Evolutionary conservation across 2,113 vertebrate species (phyloP), one percentile per base, ranked within the genome.

Genomic region (Craseonycteris thonglongyai): DNA sequence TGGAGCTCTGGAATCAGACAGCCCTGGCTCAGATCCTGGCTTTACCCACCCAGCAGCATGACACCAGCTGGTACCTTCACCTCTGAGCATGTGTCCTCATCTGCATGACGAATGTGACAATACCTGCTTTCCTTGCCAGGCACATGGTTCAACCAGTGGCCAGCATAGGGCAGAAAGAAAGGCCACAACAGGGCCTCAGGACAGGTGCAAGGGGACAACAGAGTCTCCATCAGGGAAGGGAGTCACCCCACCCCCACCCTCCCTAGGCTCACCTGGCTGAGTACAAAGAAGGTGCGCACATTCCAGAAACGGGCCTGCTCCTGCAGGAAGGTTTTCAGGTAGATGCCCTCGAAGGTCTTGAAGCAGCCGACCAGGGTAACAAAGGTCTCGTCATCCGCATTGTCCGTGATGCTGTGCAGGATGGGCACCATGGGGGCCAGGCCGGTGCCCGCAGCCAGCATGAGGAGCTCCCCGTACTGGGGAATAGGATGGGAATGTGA

Each of bases 361-460:
- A 98, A 99, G 97, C 98, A 99, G 96, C 98, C 45, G 2, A 99
- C 98, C 78, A 99, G 96, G 35, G 98, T 99, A 68, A 99, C 96
- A 69, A 98, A 99, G 42, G 98, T 99, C 97, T 99, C 98, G 3
- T 99, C 98, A 3, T 98, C 98, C 45, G 98, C 98, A 9, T 98
- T 97, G 72, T 97, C 98, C 12, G 98, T 98, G 97, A 99, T 98
- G 92, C 97, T 98, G 58, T 95, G 98, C 3, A 99, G 97, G 83
- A 99, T 97, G 71, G 98, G 97, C 89, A 99, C 97, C 98, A 99
- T 98, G 12, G 98, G 98, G 45, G 98, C 98, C 7, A 99, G 97
- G 83, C 98, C 98, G 0, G 98, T 99, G 68, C 98, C 98, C 0
- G 98, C 98, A 0, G 98, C 98, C 96, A 99, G 96, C 98, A 99